Evolutionary conservation across 2,888 invertebrate species (phyloP), one percentile per base, ranked within the genome.

Genomic region (Nebria salina): DNA sequence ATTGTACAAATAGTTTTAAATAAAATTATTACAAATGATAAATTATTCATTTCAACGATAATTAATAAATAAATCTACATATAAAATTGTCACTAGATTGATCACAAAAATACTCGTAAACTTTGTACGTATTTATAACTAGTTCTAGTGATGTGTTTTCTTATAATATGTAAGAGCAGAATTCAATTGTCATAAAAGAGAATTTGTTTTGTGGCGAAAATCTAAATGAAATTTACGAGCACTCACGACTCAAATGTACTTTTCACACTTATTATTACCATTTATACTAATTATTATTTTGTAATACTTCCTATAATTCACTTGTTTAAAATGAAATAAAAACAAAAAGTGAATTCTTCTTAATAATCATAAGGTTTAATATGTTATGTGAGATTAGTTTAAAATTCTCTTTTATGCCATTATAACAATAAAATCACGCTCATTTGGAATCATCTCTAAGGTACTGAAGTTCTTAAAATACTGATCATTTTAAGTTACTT

Each of bases 1-100:
- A 54, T 54, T 54, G 54, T 54, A 54, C 54, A 54, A 54, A 54
- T 3, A 54, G 54, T 7, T 25, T 77, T 73, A 77, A 41, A 77
- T 41, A 34, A 26, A 72, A 72, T 8, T 34, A 15, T 72, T 68
- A 25, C 20, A 68, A 25, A 1, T 68, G 26, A 68, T 68, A 68
- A 1, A 68, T 8, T 68, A 7, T 68, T 68, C 11, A 68, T 68
- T 68, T 68, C 26, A 25, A 68, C 68, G 20, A 25, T 8, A 8
- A 26, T 68, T 25, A 11, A 68, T 68, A 6, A 68, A 68, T 68
- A 26, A 11, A 68, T 26, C 20, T 25, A 25, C 20, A 68, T 25
- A 68, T 26, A 68, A 68, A 68, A 68, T 68, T 68, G 68, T 68
- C 20, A 25, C 54, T 54, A 54, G 7, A 2, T 54, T 54, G 6